Percentiles rank a stretch among this genome's conserved stretches.
phyloP scores from a whole-genome alignment of 2,113 vertebrate genomes.

The Columba janthina region DNA sequence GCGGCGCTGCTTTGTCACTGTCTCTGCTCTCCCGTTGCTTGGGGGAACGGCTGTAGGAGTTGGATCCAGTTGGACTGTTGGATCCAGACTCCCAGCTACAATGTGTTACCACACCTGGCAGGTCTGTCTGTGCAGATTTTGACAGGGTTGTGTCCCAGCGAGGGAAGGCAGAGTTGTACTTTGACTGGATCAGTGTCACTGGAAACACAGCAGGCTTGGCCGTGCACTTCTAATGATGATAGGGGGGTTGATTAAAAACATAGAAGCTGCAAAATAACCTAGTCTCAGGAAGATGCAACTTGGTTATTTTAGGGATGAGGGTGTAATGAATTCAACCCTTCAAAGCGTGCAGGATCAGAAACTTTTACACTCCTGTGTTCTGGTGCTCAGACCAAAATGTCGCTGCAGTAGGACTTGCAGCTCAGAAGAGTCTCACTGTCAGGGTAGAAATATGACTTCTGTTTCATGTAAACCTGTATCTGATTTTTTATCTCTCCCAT shows the following conservation, averaged over 20 bases:
- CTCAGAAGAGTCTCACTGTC: neutral
- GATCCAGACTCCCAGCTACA: neutral
- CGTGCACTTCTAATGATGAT: neutral
- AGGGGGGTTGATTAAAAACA: neutral
- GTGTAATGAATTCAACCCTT: neutral
- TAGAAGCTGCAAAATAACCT: neutral
- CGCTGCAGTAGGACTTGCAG: neutral
- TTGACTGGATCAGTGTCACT: neutral
- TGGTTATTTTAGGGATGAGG: neutral
- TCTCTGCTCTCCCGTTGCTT: neutral
- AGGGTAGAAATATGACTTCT: neutral
- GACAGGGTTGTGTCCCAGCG: neutral
- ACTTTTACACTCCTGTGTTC: neutral
- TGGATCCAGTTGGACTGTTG: neutral
- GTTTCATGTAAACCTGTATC: neutral
- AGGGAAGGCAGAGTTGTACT: neutral
- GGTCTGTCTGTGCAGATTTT: neutral
- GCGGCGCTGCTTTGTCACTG: neutral
- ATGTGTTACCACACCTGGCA: neutral
- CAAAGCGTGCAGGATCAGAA: neutral
- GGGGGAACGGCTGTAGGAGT: neutral
- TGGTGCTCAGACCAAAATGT: neutral
- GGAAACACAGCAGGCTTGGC: neutral
- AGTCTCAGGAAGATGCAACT: neutral
- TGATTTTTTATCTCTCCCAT: neutral